Percentiles rank a stretch among this genome's conserved stretches.
Evolutionary conservation across 1,140 invertebrate species (phyloP).

Genomic region (Holotrichia oblita): DNA sequence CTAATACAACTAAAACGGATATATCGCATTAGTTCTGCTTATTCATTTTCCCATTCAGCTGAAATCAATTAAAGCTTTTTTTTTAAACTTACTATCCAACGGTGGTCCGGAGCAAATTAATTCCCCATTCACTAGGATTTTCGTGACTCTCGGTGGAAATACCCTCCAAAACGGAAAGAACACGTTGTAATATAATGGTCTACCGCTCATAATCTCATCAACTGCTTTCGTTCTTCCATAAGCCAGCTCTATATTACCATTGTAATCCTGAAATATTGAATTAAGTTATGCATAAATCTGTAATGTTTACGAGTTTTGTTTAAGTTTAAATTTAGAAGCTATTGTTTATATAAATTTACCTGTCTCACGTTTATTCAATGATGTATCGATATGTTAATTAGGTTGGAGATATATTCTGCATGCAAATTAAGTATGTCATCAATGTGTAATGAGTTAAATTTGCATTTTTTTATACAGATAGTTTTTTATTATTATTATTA

Average conservation of each 20-base stretch:
- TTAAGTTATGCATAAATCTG: neutral
- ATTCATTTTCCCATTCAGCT: neutral
- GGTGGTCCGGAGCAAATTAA: constrained; percentile 54
- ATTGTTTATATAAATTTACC: no score
- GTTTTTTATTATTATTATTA: no score
- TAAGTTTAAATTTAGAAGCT: no score
- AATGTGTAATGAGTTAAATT: no score
- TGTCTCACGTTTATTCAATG: no score
- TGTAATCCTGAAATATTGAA: constrained; percentile 52
- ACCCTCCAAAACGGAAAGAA: constrained; percentile 54
- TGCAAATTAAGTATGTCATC: no score
- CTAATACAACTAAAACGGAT: neutral
- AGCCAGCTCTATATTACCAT: constrained; percentile 53
- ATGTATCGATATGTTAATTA: no score
- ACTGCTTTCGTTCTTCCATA: constrained; percentile 49
- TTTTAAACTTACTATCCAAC: constrained; percentile 51
- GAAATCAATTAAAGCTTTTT: neutral
- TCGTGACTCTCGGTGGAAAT: constrained; percentile 55
- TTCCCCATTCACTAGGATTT: constrained; percentile 56
- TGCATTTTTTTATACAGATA: no score
- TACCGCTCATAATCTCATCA: constrained; percentile 51
- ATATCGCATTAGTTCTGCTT: neutral
- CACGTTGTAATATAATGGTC: constrained; percentile 54
- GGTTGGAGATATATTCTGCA: no score
- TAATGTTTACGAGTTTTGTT: neutral